A percentile compares a stretch with the other conserved stretches of the same genome.
Conservation (phyloP, 2,888 invertebrate species). For the Netelia virgata region DNA sequence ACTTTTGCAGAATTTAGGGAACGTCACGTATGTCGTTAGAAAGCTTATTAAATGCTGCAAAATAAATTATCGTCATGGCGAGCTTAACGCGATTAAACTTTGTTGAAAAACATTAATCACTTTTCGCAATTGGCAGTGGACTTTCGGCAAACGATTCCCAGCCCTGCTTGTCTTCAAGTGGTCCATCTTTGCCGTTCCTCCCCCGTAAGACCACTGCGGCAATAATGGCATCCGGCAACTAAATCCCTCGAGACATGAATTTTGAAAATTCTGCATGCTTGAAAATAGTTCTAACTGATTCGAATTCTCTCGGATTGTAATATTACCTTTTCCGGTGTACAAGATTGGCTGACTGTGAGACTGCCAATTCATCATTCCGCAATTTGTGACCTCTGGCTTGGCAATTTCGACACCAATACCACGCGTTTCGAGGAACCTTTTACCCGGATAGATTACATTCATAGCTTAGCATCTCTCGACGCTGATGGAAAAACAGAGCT, state of each 20-base stretch:
- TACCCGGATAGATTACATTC: conserved; percentile 39
- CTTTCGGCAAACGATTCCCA: too few species aligned
- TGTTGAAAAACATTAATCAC: too few species aligned
- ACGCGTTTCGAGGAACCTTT: conserved; percentile 12
- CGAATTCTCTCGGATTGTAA: not conserved
- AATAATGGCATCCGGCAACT: not conserved
- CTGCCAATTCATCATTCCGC: conserved; percentile 36
- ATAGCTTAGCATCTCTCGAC: conserved; percentile 27
- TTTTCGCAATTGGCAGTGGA: too few species aligned
- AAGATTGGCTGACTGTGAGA: conserved; percentile 7
- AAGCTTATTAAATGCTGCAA: too few species aligned
- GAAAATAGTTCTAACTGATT: not conserved
- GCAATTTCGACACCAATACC: not conserved
- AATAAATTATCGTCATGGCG: too few species aligned
- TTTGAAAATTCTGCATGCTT: too few species aligned
- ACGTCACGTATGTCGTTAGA: too few species aligned
- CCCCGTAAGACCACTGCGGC: not conserved
- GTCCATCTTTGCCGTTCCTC: not conserved
- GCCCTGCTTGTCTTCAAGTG: too few species aligned
- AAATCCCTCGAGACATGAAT: not conserved
- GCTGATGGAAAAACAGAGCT: not conserved
- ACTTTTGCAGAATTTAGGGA: not conserved
- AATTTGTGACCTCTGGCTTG: conserved; percentile 1
- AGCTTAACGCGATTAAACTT: too few species aligned
- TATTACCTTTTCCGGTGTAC: not conserved